These are phyloP conservation scores for Scyliorhinus canicula DNA, from an alignment of 2,797 vertebrate genomes.

Conservation along the genomic window DNA sequence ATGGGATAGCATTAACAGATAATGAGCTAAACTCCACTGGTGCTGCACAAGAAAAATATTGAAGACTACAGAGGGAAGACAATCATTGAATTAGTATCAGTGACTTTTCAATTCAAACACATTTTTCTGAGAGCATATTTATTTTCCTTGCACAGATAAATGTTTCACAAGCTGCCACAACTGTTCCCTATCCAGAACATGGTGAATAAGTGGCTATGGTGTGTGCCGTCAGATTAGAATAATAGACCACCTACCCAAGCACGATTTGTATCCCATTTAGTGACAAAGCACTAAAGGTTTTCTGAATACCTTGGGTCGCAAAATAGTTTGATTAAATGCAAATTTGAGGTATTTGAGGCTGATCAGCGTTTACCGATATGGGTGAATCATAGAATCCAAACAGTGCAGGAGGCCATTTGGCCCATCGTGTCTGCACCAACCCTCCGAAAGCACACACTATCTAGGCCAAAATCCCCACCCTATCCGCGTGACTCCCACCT, in stretches of 20 bases:
- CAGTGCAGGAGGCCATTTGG: too few species aligned
- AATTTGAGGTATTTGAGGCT: background rate
- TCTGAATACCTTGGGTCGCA: background rate
- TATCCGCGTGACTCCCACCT: too few species aligned
- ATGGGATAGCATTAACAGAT: background rate
- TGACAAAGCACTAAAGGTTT: background rate
- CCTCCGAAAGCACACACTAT: too few species aligned
- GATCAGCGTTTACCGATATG: background rate
- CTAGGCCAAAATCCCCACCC: too few species aligned
- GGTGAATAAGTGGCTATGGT: background rate
- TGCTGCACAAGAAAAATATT: background rate
- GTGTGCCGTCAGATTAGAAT: background rate
- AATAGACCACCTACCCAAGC: background rate
- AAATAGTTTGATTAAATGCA: background rate
- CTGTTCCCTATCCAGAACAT: background rate
- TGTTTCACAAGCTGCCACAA: background rate
- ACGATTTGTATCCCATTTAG: background rate
- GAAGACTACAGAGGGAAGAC: background rate
- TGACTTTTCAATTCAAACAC: background rate
- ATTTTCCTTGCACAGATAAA: background rate
- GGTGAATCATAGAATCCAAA: too few species aligned
- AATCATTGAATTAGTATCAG: background rate
- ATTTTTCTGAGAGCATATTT: background rate
- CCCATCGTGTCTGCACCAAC: too few species aligned
- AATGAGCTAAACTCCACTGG: background rate